Base-by-base conservation (phyloP, 2,113 vertebrate genomes). In the Sapajus apella region DNA sequence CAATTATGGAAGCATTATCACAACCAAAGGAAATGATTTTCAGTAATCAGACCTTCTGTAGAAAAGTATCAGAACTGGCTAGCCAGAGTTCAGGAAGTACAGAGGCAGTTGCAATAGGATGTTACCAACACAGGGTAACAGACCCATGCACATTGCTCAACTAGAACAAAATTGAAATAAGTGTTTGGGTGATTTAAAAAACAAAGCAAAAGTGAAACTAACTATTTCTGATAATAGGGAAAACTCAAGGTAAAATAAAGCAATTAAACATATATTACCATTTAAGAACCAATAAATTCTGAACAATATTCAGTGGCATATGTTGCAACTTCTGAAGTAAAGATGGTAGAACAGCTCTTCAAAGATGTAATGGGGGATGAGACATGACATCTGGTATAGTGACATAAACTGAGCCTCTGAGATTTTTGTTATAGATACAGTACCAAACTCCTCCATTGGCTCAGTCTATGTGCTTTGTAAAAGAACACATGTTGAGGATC, bases 1-100 rank as follows among this genome's bases (percentile, higher is more conserved):
- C 97, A 98, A 98, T 98, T 97, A 98, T 88, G 76, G 52, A 97
- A 79, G 61, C 80, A 98, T 98, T 98, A 98, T 96, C 79, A 90
- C 93, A 97, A 97, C 95, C 79, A 97, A 98, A 90, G 55, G 76
- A 97, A 98, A 92, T 82, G 82, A 96, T 97, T 87, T 97, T 92
- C 94, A 93, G 85, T 93, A 97, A 97, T 97, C 86, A 97, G 90
- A 75, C 23, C 47, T 95, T 95, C 82, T 92, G 75, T 77, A 73
- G 56, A 93, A 95, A 96, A 87, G 25, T 90, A 84, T 50, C 95
- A 83, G 47, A 93, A 92, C 82, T 97, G 58, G 82, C 21, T 94
- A 70, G 89, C 90, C 70, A 58, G 87, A 92, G 50, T 21, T 91
- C 90, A 90, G 96, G 75, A 85, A 91, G n/a, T 68, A n/a, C 30